These are phyloP conservation scores for Rhingia rostrata DNA, from an alignment of 2,888 invertebrate genomes.

Conservation along the genomic window DNA sequence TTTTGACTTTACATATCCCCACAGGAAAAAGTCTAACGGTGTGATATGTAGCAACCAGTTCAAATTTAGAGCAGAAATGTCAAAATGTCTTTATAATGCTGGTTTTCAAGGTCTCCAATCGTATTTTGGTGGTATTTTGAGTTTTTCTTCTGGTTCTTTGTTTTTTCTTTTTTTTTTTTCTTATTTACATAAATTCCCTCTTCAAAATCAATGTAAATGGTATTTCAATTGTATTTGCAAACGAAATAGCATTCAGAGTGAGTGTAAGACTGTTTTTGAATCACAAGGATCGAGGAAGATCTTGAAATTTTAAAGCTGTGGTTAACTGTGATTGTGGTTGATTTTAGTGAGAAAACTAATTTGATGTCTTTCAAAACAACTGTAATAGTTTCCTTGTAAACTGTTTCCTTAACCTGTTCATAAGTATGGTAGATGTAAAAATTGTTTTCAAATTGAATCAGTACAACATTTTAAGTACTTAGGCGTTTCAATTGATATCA, in stretches of 20 bases:
- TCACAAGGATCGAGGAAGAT: slow-evolving; percentile 20
- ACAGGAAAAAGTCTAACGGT: no score
- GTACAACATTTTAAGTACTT: neutral
- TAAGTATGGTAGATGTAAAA: no score
- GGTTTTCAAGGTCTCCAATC: slow-evolving; percentile 7
- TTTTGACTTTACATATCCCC: no score
- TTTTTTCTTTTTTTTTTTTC: neutral
- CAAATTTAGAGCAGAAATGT: neutral
- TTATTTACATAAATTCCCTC: slow-evolving; percentile 4
- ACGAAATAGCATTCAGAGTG: slow-evolving; percentile 9
- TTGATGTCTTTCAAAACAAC: no score
- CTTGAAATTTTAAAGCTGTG: no score
- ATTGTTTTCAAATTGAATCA: no score
- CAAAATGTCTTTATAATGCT: slow-evolving; percentile 2
- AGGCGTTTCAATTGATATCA: slow-evolving; percentile 5
- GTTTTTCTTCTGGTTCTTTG: slow-evolving; percentile 5
- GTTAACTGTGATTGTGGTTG: no score
- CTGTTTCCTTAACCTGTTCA: no score
- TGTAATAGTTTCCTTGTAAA: no score
- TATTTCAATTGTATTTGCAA: no score
- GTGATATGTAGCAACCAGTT: slow-evolving; percentile 23
- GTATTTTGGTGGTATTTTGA: neutral
- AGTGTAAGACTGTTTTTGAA: neutral
- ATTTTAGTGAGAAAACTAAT: no score
- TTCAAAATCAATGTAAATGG: no score